Evolutionary conservation across 2,797 vertebrate species (phyloP).

Genomic region (Crocidura indochinensis): DNA sequence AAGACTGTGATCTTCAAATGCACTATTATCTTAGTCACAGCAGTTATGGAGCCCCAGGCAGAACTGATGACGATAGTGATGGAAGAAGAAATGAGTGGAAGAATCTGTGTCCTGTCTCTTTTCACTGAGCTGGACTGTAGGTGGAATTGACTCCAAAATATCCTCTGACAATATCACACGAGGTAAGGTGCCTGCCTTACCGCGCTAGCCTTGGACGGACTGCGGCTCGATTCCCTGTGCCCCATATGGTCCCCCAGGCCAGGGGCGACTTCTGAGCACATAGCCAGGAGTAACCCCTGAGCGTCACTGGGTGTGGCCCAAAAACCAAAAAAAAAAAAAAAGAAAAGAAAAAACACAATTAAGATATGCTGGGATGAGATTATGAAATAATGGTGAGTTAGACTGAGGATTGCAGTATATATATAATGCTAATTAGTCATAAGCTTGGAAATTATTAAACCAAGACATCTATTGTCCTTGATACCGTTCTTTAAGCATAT

Average conservation of each 20-base stretch:
- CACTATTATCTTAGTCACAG: no score
- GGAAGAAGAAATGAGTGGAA: background rate
- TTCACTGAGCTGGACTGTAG: background rate
- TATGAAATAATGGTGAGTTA: background rate
- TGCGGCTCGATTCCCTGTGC: no score
- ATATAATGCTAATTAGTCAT: background rate
- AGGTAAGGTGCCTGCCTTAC: no score
- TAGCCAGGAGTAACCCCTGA: no score
- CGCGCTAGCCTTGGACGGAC: no score
- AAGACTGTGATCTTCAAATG: no score
- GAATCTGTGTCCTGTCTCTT: background rate
- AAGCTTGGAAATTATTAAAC: background rate
- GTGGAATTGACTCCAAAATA: background rate
- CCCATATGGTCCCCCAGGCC: no score
- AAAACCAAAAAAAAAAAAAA: background rate
- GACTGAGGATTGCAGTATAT: background rate
- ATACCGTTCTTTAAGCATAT: background rate
- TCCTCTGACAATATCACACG: background rate
- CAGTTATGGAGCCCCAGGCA: background rate
- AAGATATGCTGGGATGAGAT: background rate
- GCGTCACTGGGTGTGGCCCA: no score
- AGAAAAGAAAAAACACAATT: slow-evolving; percentile 38
- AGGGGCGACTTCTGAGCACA: no score
- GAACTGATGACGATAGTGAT: background rate
- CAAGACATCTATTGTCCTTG: no score